Base-by-base conservation (phyloP, 2,888 invertebrate genomes). In the Ectemnius cavifrons region DNA sequence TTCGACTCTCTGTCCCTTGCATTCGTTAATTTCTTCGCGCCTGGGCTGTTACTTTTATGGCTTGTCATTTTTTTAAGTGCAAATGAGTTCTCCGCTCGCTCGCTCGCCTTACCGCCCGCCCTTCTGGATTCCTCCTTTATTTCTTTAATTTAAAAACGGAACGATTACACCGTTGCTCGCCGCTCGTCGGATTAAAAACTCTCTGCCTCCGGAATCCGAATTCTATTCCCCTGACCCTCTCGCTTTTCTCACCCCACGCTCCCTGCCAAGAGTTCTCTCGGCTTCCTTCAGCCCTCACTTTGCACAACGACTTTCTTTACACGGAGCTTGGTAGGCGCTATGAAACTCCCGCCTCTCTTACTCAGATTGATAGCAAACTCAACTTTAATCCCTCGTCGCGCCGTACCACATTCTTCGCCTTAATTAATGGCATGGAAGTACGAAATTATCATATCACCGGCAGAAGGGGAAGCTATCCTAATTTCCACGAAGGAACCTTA, bases 61-160 rank as follows among this genome's bases (percentile, higher is more conserved):
- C 89, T 87, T 88, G 88, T 89, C 89, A 89, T 89, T 90, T 89
- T 88, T 89, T 90, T 88, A 89, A 89, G 89, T 89, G 89, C 89
- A 90, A 90, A 90, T 90, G 89, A 89, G 89, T 89, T 89, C 85
- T 37, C 37, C 37, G 37, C 37, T 81, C 74, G 71, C 74, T 81
- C 80, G 79, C 77, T 23, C 23, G 23, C 23, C 23, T 23, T 23
- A 1, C 23, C 23, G 23, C 23, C 23, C 23, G 23, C 79, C 72
- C 70, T 70, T 45, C 37, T 78, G 79, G 79, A 76, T 82, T 82
- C 71, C 80, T 78, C 81, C 84, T 86, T 88, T 86, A 87, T 86
- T 88, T 87, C 85, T 85, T 84, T 84, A 85, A 87, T 87, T 88
- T 87, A 86, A 87, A 87, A 88, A 85, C 81, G 84, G 83, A 84